Evolutionary conservation across 37 sponge, comb jelly and placozoan genomes (phyloP).

Genomic region (Cladorhizidae sp.): DNA sequence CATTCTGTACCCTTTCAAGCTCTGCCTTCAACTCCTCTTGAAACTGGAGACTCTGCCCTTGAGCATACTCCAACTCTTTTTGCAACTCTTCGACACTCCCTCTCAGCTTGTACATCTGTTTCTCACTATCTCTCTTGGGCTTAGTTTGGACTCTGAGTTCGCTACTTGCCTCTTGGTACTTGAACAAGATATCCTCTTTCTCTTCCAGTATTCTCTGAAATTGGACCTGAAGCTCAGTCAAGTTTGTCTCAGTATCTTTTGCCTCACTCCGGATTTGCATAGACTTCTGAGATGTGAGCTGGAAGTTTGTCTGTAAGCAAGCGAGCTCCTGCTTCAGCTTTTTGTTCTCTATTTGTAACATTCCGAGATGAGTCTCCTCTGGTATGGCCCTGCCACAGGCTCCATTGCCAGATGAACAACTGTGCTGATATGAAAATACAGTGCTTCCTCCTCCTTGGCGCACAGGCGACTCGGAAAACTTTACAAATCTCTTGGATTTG

Average conservation of each 20-base stretch:
- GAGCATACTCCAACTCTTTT: constrained; percentile 3
- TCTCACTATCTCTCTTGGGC: neutral
- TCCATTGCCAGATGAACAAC: neutral
- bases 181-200: constrained; percentile 28
- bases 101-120: neutral
- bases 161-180: constrained; percentile 5
- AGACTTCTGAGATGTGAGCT: constrained; percentile 52
- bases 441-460: neutral
- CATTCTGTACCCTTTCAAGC: neutral
- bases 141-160: neutral
- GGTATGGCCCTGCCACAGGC: constrained; percentile 39
- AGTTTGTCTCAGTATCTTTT: constrained; percentile 32
- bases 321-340: constrained; percentile 52
- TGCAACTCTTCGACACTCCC: constrained; percentile 10
- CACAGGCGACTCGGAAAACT: neutral
- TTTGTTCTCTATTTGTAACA: constrained; percentile 27
- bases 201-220: constrained; percentile 25
- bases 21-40: constrained; percentile 23
- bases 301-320: constrained; percentile 60
- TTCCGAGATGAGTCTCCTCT: constrained; percentile 25
- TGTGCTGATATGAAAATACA: neutral
- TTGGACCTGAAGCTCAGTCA: constrained; percentile 28
- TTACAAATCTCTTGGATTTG: neutral
- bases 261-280: constrained; percentile 37
- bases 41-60: constrained; percentile 24